These are phyloP conservation scores for Psilanteris sp. DNA, from an alignment of 1,140 invertebrate species.

Conservation along the genomic window DNA sequence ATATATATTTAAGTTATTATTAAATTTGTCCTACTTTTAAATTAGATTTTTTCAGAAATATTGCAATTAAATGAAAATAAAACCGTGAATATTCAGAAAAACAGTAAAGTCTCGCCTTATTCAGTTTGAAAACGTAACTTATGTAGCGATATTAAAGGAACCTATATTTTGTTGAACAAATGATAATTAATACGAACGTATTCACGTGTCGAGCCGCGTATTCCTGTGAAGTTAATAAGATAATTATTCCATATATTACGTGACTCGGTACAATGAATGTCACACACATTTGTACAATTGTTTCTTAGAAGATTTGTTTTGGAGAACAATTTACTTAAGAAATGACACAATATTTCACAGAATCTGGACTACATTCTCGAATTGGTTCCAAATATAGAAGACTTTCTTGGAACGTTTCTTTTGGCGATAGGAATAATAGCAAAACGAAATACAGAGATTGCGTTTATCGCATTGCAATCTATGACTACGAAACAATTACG, in stretches of 20 bases:
- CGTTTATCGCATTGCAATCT: conserved; percentile 21
- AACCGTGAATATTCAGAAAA: no score
- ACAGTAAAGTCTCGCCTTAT: no score
- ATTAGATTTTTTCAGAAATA: no score
- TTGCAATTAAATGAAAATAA: no score
- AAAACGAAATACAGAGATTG: conserved; percentile 56
- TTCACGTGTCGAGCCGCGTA: neutral
- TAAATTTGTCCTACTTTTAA: no score
- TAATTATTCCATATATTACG: conserved; percentile 6
- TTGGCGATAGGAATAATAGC: conserved; percentile 25
- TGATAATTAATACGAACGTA: no score
- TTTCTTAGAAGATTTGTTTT: conserved; percentile 22
- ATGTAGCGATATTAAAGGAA: no score
- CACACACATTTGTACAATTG: conserved; percentile 9
- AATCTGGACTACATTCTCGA: conserved; percentile 7
- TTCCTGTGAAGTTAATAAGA: neutral
- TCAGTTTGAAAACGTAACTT: no score
- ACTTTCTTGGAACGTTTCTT: conserved; percentile 34
- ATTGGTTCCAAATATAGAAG: conserved; percentile 31
- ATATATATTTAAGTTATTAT: no score
- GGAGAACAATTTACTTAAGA: conserved; percentile 31
- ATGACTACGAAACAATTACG: conserved; percentile 25
- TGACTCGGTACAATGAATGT: conserved; percentile 11
- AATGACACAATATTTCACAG: conserved; percentile 16
- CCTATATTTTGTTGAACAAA: no score